A percentile compares a stretch with the other conserved stretches of the same genome.
phyloP scores from a whole-genome alignment of 1,140 invertebrate genomes.

The Penaeus vannamei region DNA sequence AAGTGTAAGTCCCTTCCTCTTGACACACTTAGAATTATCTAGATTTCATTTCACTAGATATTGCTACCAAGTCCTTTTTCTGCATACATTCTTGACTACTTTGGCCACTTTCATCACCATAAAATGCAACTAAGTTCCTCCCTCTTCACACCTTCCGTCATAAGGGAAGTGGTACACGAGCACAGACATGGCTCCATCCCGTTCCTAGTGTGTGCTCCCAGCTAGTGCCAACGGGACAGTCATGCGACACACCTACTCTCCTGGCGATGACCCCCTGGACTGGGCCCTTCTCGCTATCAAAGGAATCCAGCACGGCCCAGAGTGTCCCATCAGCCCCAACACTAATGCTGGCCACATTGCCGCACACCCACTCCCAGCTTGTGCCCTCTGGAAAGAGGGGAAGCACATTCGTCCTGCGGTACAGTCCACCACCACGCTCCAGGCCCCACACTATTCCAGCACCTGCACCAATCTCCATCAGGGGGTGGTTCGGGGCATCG shows the following conservation, averaged over 20 bases:
- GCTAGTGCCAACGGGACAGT: conserved; percentile 80
- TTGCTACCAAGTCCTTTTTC: no score
- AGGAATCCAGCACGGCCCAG: conserved; percentile 79
- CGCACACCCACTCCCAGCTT: conserved; percentile 70
- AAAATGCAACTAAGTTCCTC: not conserved
- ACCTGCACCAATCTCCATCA: conserved; percentile 58
- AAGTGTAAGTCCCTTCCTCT: no score
- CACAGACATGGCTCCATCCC: conserved; percentile 69
- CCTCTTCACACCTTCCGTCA: conserved; percentile 13
- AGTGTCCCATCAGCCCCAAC: conserved; percentile 77
- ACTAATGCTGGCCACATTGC: conserved; percentile 74
- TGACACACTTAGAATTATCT: no score
- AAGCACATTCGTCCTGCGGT: conserved; percentile 68
- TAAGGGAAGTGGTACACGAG: conserved; percentile 40
- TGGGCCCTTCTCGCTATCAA: conserved; percentile 75
- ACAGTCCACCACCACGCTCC: conserved; percentile 48
- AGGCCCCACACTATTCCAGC: conserved; percentile 63
- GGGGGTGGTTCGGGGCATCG: conserved; percentile 48
- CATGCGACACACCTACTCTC: conserved; percentile 80
- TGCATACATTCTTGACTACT: no score
- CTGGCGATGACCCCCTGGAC: conserved; percentile 76
- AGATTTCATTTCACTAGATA: no score
- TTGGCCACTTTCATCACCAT: no score
- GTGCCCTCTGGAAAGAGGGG: conserved; percentile 73
- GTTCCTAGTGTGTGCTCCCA: conserved; percentile 84